Conservation (phyloP, 2,113 vertebrate genomes). For the Piprites chloris region DNA sequence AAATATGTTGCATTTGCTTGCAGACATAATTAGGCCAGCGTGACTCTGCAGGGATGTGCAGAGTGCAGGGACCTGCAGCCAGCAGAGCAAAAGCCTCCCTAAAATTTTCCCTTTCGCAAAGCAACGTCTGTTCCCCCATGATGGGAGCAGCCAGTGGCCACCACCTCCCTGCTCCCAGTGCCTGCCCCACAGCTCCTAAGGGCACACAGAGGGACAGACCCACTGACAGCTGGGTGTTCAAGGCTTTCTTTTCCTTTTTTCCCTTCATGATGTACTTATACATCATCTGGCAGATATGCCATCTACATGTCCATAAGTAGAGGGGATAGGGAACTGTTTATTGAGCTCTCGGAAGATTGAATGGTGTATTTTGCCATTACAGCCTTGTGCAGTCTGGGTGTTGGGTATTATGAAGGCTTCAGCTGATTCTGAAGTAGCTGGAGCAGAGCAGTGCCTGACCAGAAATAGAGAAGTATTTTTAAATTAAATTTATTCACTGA, state of each 20-base stretch:
- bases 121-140: rapidly evolving
- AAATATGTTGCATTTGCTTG: not conserved
- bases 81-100: not conserved
- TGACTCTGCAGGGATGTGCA: not conserved
- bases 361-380: not conserved
- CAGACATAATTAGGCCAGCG: not conserved
- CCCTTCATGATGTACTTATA: rapidly evolving
- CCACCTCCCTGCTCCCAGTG: rapidly evolving
- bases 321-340: not conserved
- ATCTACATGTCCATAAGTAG: not conserved
- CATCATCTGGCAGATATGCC: not conserved
- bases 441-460: not conserved
- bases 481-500: constrained; percentile 28
- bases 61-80: not conserved
- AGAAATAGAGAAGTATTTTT: constrained; percentile 50
- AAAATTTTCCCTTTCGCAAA: not conserved
- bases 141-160: not conserved
- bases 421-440: constrained; percentile 17
- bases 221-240: rapidly evolving
- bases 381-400: not conserved
- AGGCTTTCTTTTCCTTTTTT: not conserved
- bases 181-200: rapidly evolving
- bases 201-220: not conserved
- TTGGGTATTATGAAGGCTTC: not conserved
- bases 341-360: not conserved